Conservation (phyloP, 2,797 vertebrate genomes). For the Heliangelus exortis region DNA sequence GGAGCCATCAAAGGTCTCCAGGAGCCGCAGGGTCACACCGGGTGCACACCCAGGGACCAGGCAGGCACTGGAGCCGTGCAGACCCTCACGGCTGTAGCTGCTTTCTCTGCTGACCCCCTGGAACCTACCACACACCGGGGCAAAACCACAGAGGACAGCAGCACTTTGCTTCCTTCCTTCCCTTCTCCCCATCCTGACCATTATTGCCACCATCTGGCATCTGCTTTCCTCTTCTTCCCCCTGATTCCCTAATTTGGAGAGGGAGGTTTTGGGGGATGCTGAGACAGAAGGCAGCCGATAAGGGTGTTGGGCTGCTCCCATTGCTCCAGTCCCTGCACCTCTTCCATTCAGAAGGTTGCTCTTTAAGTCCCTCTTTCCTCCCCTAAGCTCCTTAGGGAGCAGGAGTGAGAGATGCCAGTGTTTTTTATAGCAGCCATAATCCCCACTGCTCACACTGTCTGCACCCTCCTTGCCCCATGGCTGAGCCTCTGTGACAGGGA, state of each 20-base stretch:
- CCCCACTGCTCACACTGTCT: background rate
- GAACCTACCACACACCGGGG: fast-evolving
- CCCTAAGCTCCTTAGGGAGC: conserved; percentile 57
- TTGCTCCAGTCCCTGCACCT: background rate
- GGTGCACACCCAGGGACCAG: fast-evolving
- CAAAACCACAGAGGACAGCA: background rate
- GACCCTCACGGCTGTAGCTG: background rate
- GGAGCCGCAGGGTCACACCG: background rate
- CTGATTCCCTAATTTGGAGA: background rate
- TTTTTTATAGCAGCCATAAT: conserved; percentile 66
- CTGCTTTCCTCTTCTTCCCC: background rate
- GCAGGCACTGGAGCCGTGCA: background rate
- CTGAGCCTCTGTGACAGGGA: background rate
- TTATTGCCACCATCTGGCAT: background rate
- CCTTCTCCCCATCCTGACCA: background rate
- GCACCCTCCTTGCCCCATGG: background rate
- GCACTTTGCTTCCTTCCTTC: background rate
- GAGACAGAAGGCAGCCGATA: background rate
- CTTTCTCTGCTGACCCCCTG: background rate
- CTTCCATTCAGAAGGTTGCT: background rate
- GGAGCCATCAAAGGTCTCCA: background rate
- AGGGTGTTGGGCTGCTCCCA: fast-evolving
- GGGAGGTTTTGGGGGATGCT: background rate
- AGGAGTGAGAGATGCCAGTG: background rate
- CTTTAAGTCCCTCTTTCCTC: conserved; percentile 54